Percentiles rank a stretch among this genome's conserved stretches.
Evolutionary conservation across 1,140 invertebrate genomes (phyloP).

Genomic region (Drosophila subpulchrella): DNA sequence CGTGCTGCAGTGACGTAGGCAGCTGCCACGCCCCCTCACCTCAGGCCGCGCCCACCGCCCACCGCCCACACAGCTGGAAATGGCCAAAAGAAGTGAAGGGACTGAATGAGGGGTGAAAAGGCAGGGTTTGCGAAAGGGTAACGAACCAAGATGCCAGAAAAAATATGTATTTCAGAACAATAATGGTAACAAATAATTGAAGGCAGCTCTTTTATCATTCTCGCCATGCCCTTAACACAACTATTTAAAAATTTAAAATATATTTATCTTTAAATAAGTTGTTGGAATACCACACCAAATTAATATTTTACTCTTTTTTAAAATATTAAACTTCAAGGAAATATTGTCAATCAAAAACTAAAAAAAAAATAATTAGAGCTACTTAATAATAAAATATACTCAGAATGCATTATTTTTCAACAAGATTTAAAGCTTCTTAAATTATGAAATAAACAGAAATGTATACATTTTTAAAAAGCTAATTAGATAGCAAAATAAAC

Average conservation of each 20-base stretch:
- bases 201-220: neutral
- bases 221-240: neutral
- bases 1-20: slow-evolving; percentile 71
- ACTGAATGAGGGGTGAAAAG: neutral
- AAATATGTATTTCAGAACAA: slow-evolving; percentile 10
- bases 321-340: no score
- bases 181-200: slow-evolving; percentile 17
- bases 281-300: no score
- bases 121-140: slow-evolving; percentile 13
- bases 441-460: no score
- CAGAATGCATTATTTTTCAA: no score
- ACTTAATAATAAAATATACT: no score
- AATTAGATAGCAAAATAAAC: no score
- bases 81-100: slow-evolving; percentile 24
- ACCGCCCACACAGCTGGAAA: slow-evolving; percentile 27
- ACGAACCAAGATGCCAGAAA: slow-evolving; percentile 18
- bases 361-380: no score
- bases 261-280: no score
- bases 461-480: no score
- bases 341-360: no score
- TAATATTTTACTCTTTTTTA: no score
- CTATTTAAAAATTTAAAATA: neutral
- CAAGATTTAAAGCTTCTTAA: no score
- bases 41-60: neutral
- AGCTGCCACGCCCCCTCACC: slow-evolving; percentile 27